Conservation (phyloP, 2,888 invertebrate species). For the Muscina levida region DNA sequence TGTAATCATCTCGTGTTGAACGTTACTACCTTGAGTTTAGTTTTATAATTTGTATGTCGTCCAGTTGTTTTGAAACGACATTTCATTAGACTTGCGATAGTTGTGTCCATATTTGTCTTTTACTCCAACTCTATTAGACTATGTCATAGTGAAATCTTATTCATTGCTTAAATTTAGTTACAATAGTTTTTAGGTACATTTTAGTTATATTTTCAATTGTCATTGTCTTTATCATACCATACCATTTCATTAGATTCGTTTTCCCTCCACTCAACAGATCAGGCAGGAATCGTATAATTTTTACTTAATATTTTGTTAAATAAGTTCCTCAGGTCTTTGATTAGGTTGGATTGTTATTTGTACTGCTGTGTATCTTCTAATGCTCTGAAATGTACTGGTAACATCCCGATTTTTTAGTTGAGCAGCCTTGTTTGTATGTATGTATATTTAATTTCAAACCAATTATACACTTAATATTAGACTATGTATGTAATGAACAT, state of each 20-base stretch:
- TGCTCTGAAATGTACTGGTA: constrained; percentile 5
- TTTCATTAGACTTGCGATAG: constrained; percentile 29
- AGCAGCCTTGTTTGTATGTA: constrained; percentile 22
- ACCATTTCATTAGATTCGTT: not conserved
- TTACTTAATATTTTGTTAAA: constrained; percentile 48
- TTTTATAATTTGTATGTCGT: constrained; percentile 42
- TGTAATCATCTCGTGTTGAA: constrained; percentile 76
- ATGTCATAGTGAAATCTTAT: constrained; percentile 60
- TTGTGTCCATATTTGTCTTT: constrained; percentile 5
- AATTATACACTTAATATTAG: constrained; percentile 13
- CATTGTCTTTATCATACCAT: constrained; percentile 14
- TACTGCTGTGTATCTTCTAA: not conserved
- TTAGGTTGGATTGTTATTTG: constrained; percentile 52
- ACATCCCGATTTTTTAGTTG: constrained; percentile 12
- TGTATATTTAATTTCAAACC: not conserved
- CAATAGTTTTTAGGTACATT: constrained; percentile 59
- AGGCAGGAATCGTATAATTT: constrained; percentile 22
- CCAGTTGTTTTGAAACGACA: constrained; percentile 51
- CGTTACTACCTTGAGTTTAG: constrained; percentile 52
- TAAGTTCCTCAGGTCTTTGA: constrained; percentile 59
- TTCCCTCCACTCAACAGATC: not conserved
- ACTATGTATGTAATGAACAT: not conserved
- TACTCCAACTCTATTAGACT: constrained; percentile 41
- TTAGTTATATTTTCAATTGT: constrained; percentile 11
- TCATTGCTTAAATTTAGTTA: constrained; percentile 41